phyloP scores from a whole-genome alignment of 2,888 invertebrate species.

The Ophion costatus region DNA sequence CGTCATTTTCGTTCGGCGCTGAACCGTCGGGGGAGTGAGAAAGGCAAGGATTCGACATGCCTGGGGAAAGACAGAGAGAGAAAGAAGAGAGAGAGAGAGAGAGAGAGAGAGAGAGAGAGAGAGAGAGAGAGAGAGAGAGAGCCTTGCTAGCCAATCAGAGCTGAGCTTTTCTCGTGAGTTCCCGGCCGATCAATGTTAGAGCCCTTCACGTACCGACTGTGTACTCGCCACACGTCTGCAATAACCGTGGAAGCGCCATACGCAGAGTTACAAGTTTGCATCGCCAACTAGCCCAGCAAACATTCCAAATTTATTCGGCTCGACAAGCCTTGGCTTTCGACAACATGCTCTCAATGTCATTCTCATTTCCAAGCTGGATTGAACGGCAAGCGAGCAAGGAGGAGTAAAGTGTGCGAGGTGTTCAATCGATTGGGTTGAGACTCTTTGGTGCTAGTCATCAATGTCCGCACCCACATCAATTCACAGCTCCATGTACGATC shows the following conservation, averaged over 20 bases:
- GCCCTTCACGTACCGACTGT: constrained; percentile 79
- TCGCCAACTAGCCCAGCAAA: constrained; percentile 68
- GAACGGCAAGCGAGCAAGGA: neutral
- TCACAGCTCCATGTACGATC: constrained; percentile 44
- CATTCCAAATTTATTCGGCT: constrained; percentile 64
- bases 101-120: constrained; percentile 36
- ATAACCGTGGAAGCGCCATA: constrained; percentile 28
- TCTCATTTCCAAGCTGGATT: constrained; percentile 44
- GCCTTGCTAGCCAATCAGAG: constrained; percentile 78
- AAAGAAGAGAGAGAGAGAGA: constrained; percentile 39
- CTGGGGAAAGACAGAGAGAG: constrained; percentile 22
- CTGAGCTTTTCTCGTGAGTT: constrained; percentile 74
- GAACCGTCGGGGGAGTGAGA: constrained; percentile 54
- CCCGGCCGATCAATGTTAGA: constrained; percentile 82
- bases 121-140: constrained; percentile 49
- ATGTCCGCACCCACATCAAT: constrained; percentile 8
- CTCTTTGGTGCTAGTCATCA: neutral
- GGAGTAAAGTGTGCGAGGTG: neutral
- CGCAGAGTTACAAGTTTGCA: constrained; percentile 52
- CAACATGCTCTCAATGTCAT: constrained; percentile 68
- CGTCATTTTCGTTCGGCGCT: constrained; percentile 56
- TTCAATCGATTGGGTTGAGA: neutral
- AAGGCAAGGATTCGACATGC: constrained; percentile 69
- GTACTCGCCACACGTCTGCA: constrained; percentile 59
- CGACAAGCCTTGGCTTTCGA: constrained; percentile 68